phyloP scores from a whole-genome alignment of 2,113 vertebrate species.

The Petrocephalus microphthalmus region DNA sequence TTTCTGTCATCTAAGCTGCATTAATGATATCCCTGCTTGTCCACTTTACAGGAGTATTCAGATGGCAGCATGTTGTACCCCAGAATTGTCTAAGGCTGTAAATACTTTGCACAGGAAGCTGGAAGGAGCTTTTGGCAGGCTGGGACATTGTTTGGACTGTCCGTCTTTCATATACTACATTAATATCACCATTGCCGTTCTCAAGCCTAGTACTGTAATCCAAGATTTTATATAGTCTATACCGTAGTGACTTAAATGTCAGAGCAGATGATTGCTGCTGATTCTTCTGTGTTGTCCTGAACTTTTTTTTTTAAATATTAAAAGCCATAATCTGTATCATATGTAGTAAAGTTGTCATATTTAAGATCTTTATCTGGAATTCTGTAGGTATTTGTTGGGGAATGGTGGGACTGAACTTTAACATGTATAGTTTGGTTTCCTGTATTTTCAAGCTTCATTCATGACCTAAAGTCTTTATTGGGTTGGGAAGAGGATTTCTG shows the following conservation, averaged over 20 bases:
- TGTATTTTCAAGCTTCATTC: conserved; percentile 18
- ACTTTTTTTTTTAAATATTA: neutral
- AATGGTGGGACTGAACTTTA: neutral
- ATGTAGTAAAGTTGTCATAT: conserved; percentile 9
- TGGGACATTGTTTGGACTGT: conserved; percentile 25
- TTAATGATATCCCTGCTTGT: neutral
- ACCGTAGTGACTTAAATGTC: neutral
- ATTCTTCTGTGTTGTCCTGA: conserved; percentile 24
- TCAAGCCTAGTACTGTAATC: neutral
- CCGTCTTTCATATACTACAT: conserved; percentile 41
- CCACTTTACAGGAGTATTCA: conserved; percentile 36
- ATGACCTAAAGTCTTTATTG: neutral
- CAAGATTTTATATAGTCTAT: conserved; percentile 4
- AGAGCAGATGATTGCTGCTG: conserved; percentile 8
- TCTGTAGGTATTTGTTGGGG: neutral
- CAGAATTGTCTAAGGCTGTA: conserved; percentile 53
- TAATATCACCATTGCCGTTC: conserved; percentile 32
- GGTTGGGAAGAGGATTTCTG: neutral
- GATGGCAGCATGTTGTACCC: conserved; percentile 61
- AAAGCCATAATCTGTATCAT: conserved; percentile 8
- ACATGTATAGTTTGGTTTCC: neutral
- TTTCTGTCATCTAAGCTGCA: neutral
- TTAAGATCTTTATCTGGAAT: conserved; percentile 7
- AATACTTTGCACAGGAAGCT: conserved; percentile 48
- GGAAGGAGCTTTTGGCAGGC: conserved; percentile 43